Percentiles rank a stretch among this genome's conserved stretches.
These are phyloP conservation scores for Phataginus tetradactyla DNA, from an alignment of 2,797 vertebrate genomes.

Conservation along the genomic window DNA sequence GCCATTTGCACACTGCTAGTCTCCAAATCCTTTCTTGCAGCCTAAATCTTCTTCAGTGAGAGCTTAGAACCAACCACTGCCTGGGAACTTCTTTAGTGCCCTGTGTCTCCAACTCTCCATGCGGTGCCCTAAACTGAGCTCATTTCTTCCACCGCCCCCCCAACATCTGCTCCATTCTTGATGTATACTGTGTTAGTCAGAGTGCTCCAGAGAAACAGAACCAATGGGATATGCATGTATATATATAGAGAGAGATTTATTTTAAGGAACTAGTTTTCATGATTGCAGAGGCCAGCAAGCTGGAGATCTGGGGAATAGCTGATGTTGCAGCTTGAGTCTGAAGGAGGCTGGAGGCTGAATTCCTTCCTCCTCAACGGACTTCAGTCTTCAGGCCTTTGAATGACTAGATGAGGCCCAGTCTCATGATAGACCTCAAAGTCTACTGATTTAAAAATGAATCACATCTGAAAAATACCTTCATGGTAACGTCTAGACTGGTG, in stretches of 20 bases:
- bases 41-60: background rate
- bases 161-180: background rate
- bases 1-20: background rate
- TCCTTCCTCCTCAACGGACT: background rate
- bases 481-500: background rate
- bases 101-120: background rate
- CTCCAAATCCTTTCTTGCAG: background rate
- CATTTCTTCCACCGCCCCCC: background rate
- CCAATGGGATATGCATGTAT: background rate
- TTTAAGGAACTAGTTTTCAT: background rate
- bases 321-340: background rate
- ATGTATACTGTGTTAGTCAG: background rate
- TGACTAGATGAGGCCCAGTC: background rate
- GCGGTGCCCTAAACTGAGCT: background rate
- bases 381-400: background rate
- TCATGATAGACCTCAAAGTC: background rate
- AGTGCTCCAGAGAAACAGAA: background rate
- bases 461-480: background rate
- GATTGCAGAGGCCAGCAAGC: fast-evolving
- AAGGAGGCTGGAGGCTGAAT: background rate
- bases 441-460: background rate
- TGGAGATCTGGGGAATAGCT: background rate
- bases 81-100: background rate
- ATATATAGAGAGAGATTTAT: background rate
- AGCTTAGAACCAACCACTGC: background rate